These are phyloP conservation scores for Campylorhamphus procurvoides DNA, from an alignment of 2,113 vertebrate genomes.

Conservation along the genomic window DNA sequence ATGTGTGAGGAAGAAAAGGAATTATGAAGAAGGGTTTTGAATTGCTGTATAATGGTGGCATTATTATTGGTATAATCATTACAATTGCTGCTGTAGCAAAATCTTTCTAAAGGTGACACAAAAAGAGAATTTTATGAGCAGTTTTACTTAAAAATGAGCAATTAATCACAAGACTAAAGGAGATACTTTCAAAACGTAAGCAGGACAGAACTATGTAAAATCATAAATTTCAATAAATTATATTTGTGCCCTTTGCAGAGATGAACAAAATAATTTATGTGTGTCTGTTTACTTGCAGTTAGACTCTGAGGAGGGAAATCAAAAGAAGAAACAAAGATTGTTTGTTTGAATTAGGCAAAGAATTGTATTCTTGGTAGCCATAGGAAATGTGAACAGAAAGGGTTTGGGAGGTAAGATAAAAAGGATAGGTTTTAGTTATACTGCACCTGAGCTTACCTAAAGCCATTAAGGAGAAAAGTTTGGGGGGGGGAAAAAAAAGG, in stretches of 20 bases:
- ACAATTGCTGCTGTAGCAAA: background rate
- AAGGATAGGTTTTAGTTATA: background rate
- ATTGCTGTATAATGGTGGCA: background rate
- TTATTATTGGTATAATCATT: background rate
- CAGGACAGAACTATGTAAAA: background rate
- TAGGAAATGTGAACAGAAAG: background rate
- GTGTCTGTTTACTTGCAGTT: background rate
- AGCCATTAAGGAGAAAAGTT: background rate
- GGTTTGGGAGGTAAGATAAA: background rate
- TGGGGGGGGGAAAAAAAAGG: rapidly evolving
- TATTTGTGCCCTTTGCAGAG: background rate
- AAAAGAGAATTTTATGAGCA: background rate
- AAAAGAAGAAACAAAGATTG: background rate
- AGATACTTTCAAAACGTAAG: background rate
- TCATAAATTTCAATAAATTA: background rate
- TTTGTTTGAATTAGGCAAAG: background rate
- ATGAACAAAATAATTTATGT: background rate
- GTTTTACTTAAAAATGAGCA: background rate
- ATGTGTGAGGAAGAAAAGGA: background rate
- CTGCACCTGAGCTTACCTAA: background rate
- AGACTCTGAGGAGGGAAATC: background rate
- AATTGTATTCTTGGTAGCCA: background rate
- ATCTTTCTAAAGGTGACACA: background rate
- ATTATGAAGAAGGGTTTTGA: background rate
- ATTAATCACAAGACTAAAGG: background rate